Conservation (phyloP, 2,888 invertebrate genomes). For the Cylloceria caligata region DNA sequence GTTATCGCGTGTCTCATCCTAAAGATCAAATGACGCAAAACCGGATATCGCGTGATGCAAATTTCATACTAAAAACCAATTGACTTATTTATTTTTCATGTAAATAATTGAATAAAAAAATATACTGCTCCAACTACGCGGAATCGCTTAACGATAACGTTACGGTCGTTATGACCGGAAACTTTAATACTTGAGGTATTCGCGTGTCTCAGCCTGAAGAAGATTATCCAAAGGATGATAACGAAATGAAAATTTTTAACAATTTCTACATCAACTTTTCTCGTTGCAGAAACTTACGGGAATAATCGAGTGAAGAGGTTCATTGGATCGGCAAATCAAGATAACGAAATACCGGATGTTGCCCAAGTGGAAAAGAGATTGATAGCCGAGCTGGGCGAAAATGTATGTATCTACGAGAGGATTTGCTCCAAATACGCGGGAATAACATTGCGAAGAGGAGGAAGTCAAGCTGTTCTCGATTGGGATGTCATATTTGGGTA, state of each 20-base stretch:
- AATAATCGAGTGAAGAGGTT: conserved; percentile 88
- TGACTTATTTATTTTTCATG: background rate
- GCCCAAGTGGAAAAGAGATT: conserved; percentile 92
- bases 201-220: background rate
- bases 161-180: background rate
- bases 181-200: background rate
- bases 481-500: conserved; percentile 93
- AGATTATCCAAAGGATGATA: background rate
- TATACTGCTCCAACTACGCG: background rate
- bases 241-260: background rate
- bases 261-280: conserved; percentile 23
- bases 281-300: conserved; percentile 89
- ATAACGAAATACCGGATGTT: conserved; percentile 87
- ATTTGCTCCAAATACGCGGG: conserved; percentile 90
- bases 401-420: conserved; percentile 92
- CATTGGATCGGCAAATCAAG: conserved; percentile 70
- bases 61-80: no score
- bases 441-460: conserved; percentile 84
- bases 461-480: conserved; percentile 86
- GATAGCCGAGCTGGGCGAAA: conserved; percentile 90
- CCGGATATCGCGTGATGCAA: background rate
- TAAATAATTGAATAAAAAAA: background rate
- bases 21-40: background rate
- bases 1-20: background rate
- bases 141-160: conserved; percentile 27